Base-by-base conservation (phyloP, 1,140 invertebrate species). In the Bombus confusus region DNA sequence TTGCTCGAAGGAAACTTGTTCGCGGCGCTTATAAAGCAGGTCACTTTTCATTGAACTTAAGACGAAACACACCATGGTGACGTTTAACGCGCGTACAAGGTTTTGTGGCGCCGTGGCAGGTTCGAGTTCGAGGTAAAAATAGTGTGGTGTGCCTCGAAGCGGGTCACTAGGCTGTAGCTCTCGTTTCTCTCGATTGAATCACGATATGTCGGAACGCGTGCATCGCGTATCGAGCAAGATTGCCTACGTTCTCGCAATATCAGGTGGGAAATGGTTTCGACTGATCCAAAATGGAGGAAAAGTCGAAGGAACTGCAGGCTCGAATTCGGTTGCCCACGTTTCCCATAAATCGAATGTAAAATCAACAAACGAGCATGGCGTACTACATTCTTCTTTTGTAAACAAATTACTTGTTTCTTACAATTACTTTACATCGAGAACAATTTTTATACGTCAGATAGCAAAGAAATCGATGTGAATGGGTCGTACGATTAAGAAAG, bases 91-190 rank as follows among this genome's bases (percentile, higher is more conserved):
- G 82, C 62, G 83, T 84, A 79, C 89, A 92, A 92, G 91, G 88
- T 93, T 94, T 92, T 92, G 88, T 88, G 83, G 88, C 89, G 87
- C 88, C 84, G 81, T 74, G 77, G 85, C 85, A 92, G 91, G 87
- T 91, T 90, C 76, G 86, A 85, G 91, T 92, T 90, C 79, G 86
- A 80, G 87, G 84, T 94, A 94, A 94, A 94, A 94, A 94, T 94
- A 94, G 93, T 94, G 92, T 75, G 92, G 92, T 93, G 85, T 85
- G 92, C 90, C 88, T 92, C 91, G 88, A 94, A 94, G 71, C 93
- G 80, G 93, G 93, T 94, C 93, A 94, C 92, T 93, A 92, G 93
- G 92, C 87, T 94, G 88, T 91, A 86, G 85, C 86, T 91, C 86
- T 89, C 86, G 86, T 92, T 92, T 92, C 89, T 88, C 69, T 78